phyloP scores from a whole-genome alignment of 2,888 invertebrate genomes.

The Euphydryas editha region DNA sequence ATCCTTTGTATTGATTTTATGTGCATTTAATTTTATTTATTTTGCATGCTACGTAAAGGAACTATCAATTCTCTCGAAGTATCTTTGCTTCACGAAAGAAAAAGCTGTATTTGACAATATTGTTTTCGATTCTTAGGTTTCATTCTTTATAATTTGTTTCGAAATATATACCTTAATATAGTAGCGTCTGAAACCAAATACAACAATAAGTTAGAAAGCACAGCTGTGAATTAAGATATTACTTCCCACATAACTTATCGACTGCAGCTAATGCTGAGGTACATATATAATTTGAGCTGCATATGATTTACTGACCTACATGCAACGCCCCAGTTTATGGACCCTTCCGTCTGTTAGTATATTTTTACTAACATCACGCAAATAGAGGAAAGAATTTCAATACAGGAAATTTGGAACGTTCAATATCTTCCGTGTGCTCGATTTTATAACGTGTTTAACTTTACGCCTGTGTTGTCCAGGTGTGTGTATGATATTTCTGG shows the following conservation, averaged over 20 bases:
- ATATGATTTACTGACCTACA: conserved; percentile 46
- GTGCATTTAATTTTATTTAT: too few relatives aligned
- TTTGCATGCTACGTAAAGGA: too few relatives aligned
- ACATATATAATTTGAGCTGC: conserved; percentile 52
- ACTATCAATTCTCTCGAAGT: too few relatives aligned
- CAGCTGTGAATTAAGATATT: conserved; percentile 10
- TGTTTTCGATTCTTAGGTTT: too few relatives aligned
- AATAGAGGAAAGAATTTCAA: conserved; percentile 45
- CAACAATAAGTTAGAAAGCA: not conserved
- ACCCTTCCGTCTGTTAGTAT: conserved; percentile 35
- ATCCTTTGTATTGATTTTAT: too few relatives aligned
- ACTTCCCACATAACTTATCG: conserved; percentile 42
- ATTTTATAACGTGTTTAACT: conserved; percentile 31
- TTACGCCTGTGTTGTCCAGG: conserved; percentile 24
- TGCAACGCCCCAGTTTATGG: conserved; percentile 34
- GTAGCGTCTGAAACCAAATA: not conserved
- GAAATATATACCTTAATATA: not conserved
- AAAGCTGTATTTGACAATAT: too few relatives aligned
- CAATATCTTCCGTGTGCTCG: conserved; percentile 37
- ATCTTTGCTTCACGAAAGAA: too few relatives aligned
- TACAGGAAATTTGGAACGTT: conserved; percentile 29
- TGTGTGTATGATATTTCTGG: not conserved
- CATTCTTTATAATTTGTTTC: not conserved
- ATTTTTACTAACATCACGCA: conserved; percentile 40
- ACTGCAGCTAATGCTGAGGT: conserved; percentile 45